Conservation (phyloP, 2,888 invertebrate species). For the Apodemia duryi region DNA sequence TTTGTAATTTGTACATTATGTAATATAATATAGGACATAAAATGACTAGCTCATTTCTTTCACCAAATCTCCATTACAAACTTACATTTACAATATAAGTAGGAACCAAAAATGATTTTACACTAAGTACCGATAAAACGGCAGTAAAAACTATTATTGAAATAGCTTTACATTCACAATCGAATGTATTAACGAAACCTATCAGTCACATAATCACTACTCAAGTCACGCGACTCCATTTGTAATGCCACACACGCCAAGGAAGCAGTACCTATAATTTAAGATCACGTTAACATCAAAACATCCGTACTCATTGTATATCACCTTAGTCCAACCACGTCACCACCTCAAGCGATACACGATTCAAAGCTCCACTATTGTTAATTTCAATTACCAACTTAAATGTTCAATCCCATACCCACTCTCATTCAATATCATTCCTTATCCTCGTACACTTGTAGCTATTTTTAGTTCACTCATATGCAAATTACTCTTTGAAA, state of each 20-base stretch:
- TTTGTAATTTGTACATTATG: too few species aligned
- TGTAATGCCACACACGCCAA: slow-evolving; percentile 51
- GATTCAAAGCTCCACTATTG: slow-evolving; percentile 65
- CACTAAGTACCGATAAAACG: neutral
- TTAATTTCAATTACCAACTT: slow-evolving; percentile 50
- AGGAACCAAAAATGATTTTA: neutral
- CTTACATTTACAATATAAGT: too few species aligned
- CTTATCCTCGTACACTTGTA: slow-evolving; percentile 32
- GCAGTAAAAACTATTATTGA: slow-evolving; percentile 1
- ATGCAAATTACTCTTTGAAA: slow-evolving; percentile 25
- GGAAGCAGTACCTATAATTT: slow-evolving; percentile 49
- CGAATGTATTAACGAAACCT: slow-evolving; percentile 20
- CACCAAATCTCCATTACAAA: too few species aligned
- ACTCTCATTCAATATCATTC: slow-evolving; percentile 31
- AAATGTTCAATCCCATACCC: slow-evolving; percentile 33
- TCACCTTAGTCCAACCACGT: slow-evolving; percentile 58
- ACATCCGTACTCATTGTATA: slow-evolving; percentile 47
- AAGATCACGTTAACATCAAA: slow-evolving; percentile 41
- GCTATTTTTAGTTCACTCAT: slow-evolving; percentile 19
- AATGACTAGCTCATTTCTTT: too few species aligned
- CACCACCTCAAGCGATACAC: slow-evolving; percentile 71
- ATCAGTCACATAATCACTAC: slow-evolving; percentile 27
- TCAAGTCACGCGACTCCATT: slow-evolving; percentile 31
- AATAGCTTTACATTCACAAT: slow-evolving; percentile 2
- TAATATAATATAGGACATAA: too few species aligned